Conservation (phyloP, 2,888 invertebrate genomes). For the Stenoptilia bipunctidactyla region DNA sequence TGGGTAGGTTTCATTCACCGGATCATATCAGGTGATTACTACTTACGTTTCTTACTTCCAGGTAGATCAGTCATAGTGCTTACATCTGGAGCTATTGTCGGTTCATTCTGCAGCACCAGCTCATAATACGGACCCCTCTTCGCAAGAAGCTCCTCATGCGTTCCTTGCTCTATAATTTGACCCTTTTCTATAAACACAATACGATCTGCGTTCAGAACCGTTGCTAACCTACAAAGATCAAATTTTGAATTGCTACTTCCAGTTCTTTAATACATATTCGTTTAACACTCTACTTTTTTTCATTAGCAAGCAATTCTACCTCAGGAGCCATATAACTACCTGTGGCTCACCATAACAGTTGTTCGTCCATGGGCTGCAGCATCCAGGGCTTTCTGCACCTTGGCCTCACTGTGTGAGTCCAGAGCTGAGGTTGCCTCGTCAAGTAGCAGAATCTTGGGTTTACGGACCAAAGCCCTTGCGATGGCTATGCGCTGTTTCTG, state of each 20-base stretch:
- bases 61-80: too few species aligned
- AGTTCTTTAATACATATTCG: too few species aligned
- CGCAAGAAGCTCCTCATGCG: constrained; percentile 77
- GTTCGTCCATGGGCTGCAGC: constrained; percentile 80
- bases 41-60: too few species aligned
- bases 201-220: constrained; percentile 78
- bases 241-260: too few species aligned
- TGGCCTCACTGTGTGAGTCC: constrained; percentile 84
- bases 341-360: constrained; percentile 82
- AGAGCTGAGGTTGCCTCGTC: constrained; percentile 90
- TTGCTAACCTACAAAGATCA: constrained; percentile 64
- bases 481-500: constrained; percentile 90
- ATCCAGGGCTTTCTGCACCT: constrained; percentile 84
- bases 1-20: too few species aligned
- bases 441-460: constrained; percentile 79
- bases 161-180: constrained; percentile 78
- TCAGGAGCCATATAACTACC: constrained; percentile 27
- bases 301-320: constrained; percentile 3
- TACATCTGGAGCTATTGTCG: constrained; percentile 28
- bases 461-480: constrained; percentile 82
- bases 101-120: constrained; percentile 74
- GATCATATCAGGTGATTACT: too few species aligned
- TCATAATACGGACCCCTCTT: constrained; percentile 72
- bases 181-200: constrained; percentile 81
- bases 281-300: constrained; percentile 1